phyloP scores from a whole-genome alignment of 2,888 invertebrate species.

The Ellobium chinense region DNA sequence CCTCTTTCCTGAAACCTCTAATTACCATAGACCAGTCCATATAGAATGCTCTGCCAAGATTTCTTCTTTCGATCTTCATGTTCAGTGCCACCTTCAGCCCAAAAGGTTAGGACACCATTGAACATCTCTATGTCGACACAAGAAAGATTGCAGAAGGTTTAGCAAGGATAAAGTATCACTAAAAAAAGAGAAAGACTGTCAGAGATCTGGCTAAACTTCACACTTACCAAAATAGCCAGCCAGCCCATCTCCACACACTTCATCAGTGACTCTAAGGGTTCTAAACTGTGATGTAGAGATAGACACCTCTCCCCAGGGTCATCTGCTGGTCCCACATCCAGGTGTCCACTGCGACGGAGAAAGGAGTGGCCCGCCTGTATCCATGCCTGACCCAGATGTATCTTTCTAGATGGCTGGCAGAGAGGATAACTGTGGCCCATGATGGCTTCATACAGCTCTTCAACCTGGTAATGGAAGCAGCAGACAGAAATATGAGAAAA shows the following conservation, averaged over 20 bases:
- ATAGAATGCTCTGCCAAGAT: no score
- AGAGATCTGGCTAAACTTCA: no score
- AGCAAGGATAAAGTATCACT: no score
- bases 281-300: conserved; percentile 78
- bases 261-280: conserved; percentile 87
- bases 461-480: conserved; percentile 68
- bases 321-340: conserved; percentile 1
- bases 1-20: no score
- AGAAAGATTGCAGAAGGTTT: no score
- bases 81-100: no score
- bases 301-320: conserved; percentile 62
- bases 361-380: conserved; percentile 77
- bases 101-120: no score
- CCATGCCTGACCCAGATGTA: conserved; percentile 58
- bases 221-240: conserved; percentile 89
- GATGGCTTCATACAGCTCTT: conserved; percentile 73
- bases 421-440: conserved; percentile 79
- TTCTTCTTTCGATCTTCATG: no score
- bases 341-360: conserved; percentile 53
- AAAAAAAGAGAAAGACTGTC: no score
- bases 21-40: no score
- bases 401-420: conserved; percentile 45
- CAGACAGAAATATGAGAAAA: no score
- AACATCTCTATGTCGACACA: no score
- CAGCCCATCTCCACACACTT: conserved; percentile 95